Evolutionary conservation across 1,140 invertebrate genomes (phyloP), one percentile per base, ranked within the genome.

Genomic region (Drusus annulatus): DNA sequence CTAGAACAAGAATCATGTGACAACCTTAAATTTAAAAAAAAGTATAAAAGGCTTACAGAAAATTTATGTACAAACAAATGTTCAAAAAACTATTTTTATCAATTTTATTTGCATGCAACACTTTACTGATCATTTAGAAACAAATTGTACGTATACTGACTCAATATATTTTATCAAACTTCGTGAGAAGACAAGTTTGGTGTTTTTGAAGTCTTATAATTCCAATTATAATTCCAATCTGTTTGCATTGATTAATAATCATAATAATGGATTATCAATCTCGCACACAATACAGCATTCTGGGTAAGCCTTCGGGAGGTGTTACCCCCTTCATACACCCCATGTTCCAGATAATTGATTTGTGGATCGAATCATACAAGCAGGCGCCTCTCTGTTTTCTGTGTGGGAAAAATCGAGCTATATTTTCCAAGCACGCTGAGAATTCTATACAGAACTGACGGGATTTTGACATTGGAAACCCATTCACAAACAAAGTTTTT

Each of bases 331-430:
- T 60, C 74, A 75, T 71, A 71, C 62, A 58, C 56, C 68, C 74
- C 63, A 52, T 77, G 75, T 78, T 78, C 75, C 76, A 73, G 75
- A 81, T 81, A 81, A 81, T 81, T 81, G 80, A 81, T 81, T 78
- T 81, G 80, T 73, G 80, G 80, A 81, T 81, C 78, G 69, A 81
- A 81, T 78, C 75, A 81, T 58, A 73, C 75, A 68, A 68, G 56
- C 76, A 28, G 76, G 31, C 80, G 68, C 80, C 78, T 62, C 51
- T 23, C 28, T 23, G 31, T 50, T 50, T 25, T 69, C 50, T 69
- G 28, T 69, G 17, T 7, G 17, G 65, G 36, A 8, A 69, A 69
- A 25, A 31, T 63, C 21, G 25, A 63, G 62, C 62, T 13, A 63
- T 63, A 63, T 63, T 63, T 63, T 63, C 8, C 54, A 56, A 28